Conservation (phyloP, 2,888 invertebrate species). For the Gasteruption jaculator region DNA sequence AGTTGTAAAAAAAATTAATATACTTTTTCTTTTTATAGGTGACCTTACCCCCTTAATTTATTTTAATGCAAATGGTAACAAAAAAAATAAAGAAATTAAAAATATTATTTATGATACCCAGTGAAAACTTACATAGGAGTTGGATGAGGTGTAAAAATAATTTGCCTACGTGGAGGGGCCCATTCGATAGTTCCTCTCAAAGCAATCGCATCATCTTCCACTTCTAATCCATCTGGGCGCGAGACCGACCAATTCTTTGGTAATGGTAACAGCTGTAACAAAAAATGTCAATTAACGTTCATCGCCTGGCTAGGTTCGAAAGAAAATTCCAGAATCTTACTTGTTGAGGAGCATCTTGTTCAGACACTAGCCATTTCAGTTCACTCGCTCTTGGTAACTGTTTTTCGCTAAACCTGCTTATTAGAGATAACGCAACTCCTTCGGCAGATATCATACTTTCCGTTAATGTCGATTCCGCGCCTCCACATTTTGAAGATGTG, state of each 20-base stretch:
- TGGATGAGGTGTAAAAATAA: constrained; percentile 75
- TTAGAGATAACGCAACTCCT: constrained; percentile 71
- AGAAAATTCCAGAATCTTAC: too few relatives aligned
- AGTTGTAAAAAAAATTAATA: too few relatives aligned
- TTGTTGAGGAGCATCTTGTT: constrained; percentile 71
- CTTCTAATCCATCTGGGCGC: constrained; percentile 61
- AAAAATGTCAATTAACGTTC: constrained; percentile 12
- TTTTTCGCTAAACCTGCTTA: constrained; percentile 71
- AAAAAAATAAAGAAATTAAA: constrained; percentile 9
- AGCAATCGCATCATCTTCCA: constrained; percentile 52
- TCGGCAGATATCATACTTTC: constrained; percentile 66
- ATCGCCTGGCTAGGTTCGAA: constrained; percentile 4
- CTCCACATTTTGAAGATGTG: constrained; percentile 48
- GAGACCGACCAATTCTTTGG: constrained; percentile 68
- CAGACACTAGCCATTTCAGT: constrained; percentile 75
- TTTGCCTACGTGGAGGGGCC: constrained; percentile 81
- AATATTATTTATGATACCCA: not conserved
- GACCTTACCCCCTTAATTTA: too few relatives aligned
- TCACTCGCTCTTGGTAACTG: constrained; percentile 75
- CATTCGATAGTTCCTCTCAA: constrained; percentile 74
- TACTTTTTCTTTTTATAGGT: too few relatives aligned
- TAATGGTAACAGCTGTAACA: constrained; percentile 62
- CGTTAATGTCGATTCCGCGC: constrained; percentile 47
- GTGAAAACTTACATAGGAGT: constrained; percentile 59
- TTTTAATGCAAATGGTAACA: too few relatives aligned